Evolutionary conservation across 2,113 vertebrate species (phyloP), one percentile per base, ranked within the genome.

Genomic region (Sylvicapra grimmia): DNA sequence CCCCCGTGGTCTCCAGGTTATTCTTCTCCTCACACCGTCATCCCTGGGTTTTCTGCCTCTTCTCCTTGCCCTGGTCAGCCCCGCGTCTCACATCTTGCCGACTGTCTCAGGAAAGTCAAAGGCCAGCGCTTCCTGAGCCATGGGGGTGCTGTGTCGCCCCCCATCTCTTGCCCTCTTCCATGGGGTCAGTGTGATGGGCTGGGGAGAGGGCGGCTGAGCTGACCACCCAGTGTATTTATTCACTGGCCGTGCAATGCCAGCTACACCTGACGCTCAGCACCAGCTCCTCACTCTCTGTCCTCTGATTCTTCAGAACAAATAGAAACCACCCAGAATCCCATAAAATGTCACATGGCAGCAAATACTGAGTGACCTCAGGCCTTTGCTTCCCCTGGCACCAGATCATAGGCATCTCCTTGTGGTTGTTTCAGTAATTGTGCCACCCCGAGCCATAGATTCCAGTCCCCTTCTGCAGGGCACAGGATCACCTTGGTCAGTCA

Each of bases 51-150:
- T 53, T 53, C 80, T 83, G 49, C 80, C 80, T 83, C 18, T 23
- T 82, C 47, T 80, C 27, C 29, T 83, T 83, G 80, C 80, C 33
- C 29, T 53, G 80, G 31, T 53, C 80, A 53, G 49, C 3, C 18
- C 18, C 0, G 2, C 18, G 0, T n/a, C 18, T 83, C 80, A n/a
- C 49, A 2, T 53, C 80, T n/a, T n/a, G 80, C 18, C 10, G 0
- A 21, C 31, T 53, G 49, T 53, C 51, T 33, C 79, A 33, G 10
- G 49, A 53, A 51, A 6, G 31, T 82, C 1, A 18, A 31, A 33
- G 31, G 16, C 31, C 10, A 9, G 29, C 1, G 1, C 29, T 31
- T 82, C 31, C 49, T 2, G 31, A n/a, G 5, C 80, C 80, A 12
- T 83, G 80, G 31, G 9, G 80, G 80, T n/a, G 49, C 49, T 53